Evolutionary conservation across 2,888 invertebrate genomes (phyloP), one percentile per base, ranked within the genome.

Genomic region (Cremastinae sp.): DNA sequence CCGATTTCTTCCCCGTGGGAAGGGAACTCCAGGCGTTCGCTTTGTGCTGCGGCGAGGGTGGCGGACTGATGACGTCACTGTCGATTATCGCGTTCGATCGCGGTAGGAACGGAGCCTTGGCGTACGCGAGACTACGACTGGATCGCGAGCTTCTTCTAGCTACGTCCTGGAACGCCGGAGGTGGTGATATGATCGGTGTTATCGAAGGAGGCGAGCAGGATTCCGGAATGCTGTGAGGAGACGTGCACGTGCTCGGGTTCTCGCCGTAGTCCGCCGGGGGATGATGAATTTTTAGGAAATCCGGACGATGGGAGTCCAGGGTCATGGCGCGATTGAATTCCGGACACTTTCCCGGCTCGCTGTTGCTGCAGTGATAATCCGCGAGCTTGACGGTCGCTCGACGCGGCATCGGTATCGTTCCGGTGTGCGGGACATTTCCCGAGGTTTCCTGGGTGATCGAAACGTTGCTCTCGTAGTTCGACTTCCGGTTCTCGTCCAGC

Each of bases 121-220:
- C 90, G 77, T 91, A 91, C 84, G 89, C 73, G 75, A 82, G 61
- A 0, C 80, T 55, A 22, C 84, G 83, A 14, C 82, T 82, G 0
- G 56, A 20, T 39, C 74, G 74, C 0, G 51, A 59, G 8, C 82
- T 83, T 20, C 76, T 80, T 56, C 79, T 82, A 0, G 87, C 84
- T 80, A 90, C 90, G 80, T 93, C 93, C 85, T 94, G 94, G 85
- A 94, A 94, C 8, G 94, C 94, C 8, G 93, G 94, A 0, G 94
- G 94, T 8, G 94, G 94, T 12, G 94, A 94, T 55, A 94, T 92
- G 74, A 94, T 94, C 5, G 94, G 94, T 0, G 94, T 94, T 10
- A 93, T 90, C n/a, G 93, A 93, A 1, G 93, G 93, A 37, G 93
- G 93, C 0, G 93, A 93, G 51, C 90, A 89, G 0, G 90, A 90